Percentiles rank a stretch among this genome's conserved stretches.
Evolutionary conservation across 2,888 invertebrate species (phyloP).

Genomic region (Habrosyne pyritoides): DNA sequence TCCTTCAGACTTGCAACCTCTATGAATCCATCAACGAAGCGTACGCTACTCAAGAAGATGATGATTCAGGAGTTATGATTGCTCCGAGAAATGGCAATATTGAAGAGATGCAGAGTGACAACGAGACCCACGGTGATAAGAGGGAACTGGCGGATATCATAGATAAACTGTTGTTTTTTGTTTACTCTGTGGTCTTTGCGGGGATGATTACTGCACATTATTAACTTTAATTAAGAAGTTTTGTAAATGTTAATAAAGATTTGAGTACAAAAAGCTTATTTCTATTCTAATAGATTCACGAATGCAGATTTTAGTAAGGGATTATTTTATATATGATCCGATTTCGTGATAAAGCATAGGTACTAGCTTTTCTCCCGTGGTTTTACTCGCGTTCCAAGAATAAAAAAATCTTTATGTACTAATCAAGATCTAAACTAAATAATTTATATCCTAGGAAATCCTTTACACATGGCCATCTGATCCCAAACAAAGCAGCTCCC

Average conservation of each 20-base stretch:
- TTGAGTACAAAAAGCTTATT: no score
- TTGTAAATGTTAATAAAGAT: constrained; percentile 9
- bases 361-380: no score
- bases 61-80: constrained; percentile 37
- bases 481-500: no score
- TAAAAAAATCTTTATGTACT: no score
- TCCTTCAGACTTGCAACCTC: constrained; percentile 39
- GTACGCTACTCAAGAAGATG: constrained; percentile 57
- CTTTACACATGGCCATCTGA: no score
- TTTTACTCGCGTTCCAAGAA: no score
- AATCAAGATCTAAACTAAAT: no score
- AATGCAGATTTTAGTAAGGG: no score
- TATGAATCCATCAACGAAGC: constrained; percentile 59
- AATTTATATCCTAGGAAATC: no score
- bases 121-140: constrained; percentile 41
- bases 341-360: no score
- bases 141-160: constrained; percentile 61
- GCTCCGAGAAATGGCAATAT: constrained; percentile 44
- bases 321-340: no score
- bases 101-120: constrained; percentile 69
- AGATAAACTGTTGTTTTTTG: constrained; percentile 62
- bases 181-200: constrained; percentile 58
- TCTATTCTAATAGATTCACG: no score
- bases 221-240: constrained; percentile 24
- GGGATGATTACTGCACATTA: constrained; percentile 61